Evolutionary conservation across 2,888 invertebrate species (phyloP).

Genomic region (Deilephila porcellus): DNA sequence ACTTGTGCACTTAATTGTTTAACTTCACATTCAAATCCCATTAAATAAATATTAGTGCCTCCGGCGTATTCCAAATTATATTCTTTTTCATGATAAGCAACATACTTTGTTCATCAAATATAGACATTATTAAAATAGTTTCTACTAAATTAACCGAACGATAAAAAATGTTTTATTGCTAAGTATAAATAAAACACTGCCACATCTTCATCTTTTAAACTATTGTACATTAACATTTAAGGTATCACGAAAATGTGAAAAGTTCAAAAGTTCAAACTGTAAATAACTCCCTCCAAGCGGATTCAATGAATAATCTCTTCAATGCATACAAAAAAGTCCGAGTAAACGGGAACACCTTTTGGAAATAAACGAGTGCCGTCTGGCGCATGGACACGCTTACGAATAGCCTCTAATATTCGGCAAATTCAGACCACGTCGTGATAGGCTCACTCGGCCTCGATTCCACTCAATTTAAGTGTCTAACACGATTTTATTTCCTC

Average conservation of each 20-base stretch:
- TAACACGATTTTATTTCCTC: constrained; percentile 58
- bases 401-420: constrained; percentile 43
- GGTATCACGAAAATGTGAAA: background rate
- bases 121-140: no score
- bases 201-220: background rate
- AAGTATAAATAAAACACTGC: no score
- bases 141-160: no score
- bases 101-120: no score
- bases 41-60: no score
- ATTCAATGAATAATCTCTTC: constrained; percentile 33
- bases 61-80: no score
- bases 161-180: no score
- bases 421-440: constrained; percentile 57
- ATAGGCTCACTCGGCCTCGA: constrained; percentile 59
- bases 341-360: constrained; percentile 52
- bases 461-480: constrained; percentile 61
- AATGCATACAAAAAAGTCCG: constrained; percentile 55
- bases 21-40: no score
- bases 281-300: background rate
- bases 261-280: background rate
- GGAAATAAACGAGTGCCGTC: constrained; percentile 46
- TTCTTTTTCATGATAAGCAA: no score
- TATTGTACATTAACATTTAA: background rate
- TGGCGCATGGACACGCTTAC: constrained; percentile 37
- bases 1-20: no score